Conservation (phyloP, 2,113 vertebrate species). For the Aplodontia rufa region DNA sequence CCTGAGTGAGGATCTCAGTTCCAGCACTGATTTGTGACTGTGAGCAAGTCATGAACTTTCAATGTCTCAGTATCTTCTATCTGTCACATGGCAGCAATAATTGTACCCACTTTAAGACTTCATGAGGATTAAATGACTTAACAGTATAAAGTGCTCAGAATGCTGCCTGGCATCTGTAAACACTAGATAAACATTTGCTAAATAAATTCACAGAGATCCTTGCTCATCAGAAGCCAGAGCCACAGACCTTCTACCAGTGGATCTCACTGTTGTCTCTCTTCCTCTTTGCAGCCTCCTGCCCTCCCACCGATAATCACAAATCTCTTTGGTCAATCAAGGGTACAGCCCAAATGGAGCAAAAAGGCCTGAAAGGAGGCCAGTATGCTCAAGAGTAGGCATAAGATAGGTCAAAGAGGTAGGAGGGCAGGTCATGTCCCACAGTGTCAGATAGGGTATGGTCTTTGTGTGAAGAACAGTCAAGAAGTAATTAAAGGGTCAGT, state of each 20-base stretch:
- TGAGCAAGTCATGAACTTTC: not conserved
- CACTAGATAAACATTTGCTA: not conserved
- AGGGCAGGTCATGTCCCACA: accelerated
- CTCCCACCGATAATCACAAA: not conserved
- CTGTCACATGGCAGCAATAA: too few species aligned
- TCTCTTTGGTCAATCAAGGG: not conserved
- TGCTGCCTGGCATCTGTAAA: not conserved
- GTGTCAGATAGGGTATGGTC: not conserved
- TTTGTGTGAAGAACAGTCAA: not conserved
- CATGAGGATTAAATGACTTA: not conserved
- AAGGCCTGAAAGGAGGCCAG: not conserved
- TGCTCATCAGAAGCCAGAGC: not conserved
- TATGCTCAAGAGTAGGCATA: too few species aligned
- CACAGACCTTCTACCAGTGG: accelerated
- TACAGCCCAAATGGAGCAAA: too few species aligned
- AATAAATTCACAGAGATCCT: not conserved
- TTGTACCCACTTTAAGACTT: not conserved
- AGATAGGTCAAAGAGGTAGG: too few species aligned
- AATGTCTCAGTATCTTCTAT: not conserved
- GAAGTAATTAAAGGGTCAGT: not conserved
- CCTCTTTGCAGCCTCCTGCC: not conserved
- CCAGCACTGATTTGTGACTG: not conserved
- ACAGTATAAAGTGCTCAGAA: not conserved
- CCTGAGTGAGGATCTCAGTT: not conserved
- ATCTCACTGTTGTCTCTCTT: not conserved